These are phyloP conservation scores for Carapus acus DNA, from an alignment of 2,797 vertebrate genomes.

Conservation along the genomic window DNA sequence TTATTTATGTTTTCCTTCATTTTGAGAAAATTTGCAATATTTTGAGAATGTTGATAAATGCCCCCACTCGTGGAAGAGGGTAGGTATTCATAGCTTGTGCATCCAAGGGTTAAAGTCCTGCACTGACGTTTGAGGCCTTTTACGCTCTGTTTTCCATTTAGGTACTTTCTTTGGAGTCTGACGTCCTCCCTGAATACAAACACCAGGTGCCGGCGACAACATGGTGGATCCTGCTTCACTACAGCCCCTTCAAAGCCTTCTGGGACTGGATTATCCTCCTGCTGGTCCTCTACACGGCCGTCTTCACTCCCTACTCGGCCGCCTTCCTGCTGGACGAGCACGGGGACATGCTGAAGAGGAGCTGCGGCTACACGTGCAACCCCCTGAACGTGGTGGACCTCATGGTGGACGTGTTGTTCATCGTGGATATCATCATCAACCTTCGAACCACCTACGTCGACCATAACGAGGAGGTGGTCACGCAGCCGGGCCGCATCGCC, in stretches of 20 bases:
- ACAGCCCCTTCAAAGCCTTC: conserved; percentile 93
- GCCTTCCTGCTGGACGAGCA: conserved; percentile 90
- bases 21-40: neutral
- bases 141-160: conserved; percentile 46
- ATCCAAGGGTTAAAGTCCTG: too few relatives aligned
- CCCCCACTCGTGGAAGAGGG: too few relatives aligned
- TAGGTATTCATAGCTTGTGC: neutral
- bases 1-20: conserved; percentile 14
- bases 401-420: conserved; percentile 93
- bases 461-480: conserved; percentile 89
- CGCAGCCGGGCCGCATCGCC: conserved; percentile 84
- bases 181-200: conserved; percentile 90
- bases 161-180: conserved; percentile 91
- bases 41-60: too few relatives aligned
- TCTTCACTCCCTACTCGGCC: conserved; percentile 93
- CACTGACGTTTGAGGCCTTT: conserved; percentile 8
- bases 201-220: conserved; percentile 85
- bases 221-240: conserved; percentile 92
- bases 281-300: conserved; percentile 92
- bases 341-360: conserved; percentile 71
- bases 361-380: conserved; percentile 86
- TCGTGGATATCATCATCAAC: conserved; percentile 94
- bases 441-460: conserved; percentile 95
- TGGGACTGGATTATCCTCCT: conserved; percentile 99
- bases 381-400: conserved; percentile 88